Evolutionary conservation across 2,797 vertebrate genomes (phyloP).

Genomic region (Myotis findleyi): DNA sequence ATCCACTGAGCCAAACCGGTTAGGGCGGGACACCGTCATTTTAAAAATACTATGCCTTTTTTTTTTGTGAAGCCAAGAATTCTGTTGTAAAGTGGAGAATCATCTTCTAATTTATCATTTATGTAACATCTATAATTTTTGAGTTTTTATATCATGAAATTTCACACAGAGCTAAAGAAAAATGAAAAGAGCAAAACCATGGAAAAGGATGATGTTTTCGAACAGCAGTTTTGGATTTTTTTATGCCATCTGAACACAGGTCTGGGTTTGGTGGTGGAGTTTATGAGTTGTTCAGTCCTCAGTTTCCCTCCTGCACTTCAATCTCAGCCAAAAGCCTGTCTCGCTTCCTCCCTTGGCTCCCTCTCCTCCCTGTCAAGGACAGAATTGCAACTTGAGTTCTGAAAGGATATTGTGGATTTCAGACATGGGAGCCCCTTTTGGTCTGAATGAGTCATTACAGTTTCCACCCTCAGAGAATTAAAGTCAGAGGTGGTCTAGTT

Average conservation of each 20-base stretch:
- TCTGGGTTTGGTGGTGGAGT: background rate
- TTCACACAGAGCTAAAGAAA: constrained; percentile 49
- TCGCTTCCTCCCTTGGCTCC: background rate
- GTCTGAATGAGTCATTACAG: constrained; percentile 67
- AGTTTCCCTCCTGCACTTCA: background rate
- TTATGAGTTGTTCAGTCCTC: background rate
- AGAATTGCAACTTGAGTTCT: background rate
- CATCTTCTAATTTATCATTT: constrained; percentile 45
- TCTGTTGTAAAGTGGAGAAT: constrained; percentile 8
- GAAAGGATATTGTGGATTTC: background rate
- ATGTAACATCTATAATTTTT: background rate
- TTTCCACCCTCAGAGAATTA: constrained; percentile 46
- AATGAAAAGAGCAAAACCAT: constrained; percentile 4
- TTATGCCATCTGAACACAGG: background rate
- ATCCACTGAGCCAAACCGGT: no score
- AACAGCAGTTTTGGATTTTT: background rate
- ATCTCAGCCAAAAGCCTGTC: background rate
- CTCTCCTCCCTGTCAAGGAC: background rate
- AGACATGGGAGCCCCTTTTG: constrained; percentile 1
- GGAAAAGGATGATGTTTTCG: background rate
- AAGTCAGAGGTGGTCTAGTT: constrained; percentile 33
- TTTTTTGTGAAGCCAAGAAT: constrained; percentile 36
- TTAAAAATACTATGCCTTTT: background rate
- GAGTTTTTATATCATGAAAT: background rate
- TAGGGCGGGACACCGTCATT: no score